These are phyloP conservation scores for Leptestheria dahalacensis DNA, from an alignment of 1,140 invertebrate genomes.

Conservation along the genomic window DNA sequence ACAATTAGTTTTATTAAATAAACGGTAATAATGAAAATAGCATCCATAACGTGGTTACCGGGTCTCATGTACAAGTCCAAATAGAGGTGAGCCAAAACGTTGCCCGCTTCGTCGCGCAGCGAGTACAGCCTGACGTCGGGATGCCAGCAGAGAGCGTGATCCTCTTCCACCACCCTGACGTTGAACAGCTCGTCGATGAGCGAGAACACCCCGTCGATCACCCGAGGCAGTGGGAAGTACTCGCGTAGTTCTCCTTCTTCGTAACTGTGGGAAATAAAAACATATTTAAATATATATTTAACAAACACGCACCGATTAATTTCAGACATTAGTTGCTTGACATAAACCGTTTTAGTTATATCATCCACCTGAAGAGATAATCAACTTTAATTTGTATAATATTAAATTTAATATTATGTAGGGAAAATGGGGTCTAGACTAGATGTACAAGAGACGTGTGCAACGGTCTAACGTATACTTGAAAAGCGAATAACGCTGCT, in stretches of 20 bases:
- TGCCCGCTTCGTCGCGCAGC: conserved; percentile 50
- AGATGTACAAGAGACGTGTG: no score
- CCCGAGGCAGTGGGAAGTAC: conserved; percentile 67
- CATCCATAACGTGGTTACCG: conserved; percentile 6
- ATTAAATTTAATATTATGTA: background rate
- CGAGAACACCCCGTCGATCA: conserved; percentile 56
- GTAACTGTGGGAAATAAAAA: background rate
- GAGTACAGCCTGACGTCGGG: conserved; percentile 70
- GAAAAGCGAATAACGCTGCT: conserved; percentile 38
- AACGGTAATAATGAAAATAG: background rate
- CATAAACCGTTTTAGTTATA: background rate
- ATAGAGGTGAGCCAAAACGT: conserved; percentile 61
- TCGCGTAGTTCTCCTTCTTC: conserved; percentile 41
- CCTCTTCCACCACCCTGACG: conserved; percentile 51
- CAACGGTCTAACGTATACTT: no score
- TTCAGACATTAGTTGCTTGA: no score
- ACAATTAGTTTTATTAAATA: no score
- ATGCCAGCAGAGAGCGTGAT: conserved; percentile 59
- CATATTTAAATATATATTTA: no score
- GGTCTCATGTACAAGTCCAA: conserved; percentile 60
- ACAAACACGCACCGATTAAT: no score
- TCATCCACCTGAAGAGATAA: background rate
- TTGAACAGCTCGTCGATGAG: conserved; percentile 61
- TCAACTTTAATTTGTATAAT: background rate
- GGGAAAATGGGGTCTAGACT: background rate